Percentiles rank a stretch among this genome's conserved stretches.
phyloP scores from a whole-genome alignment of 2,797 vertebrate species.

The Phalloptychus januarius region DNA sequence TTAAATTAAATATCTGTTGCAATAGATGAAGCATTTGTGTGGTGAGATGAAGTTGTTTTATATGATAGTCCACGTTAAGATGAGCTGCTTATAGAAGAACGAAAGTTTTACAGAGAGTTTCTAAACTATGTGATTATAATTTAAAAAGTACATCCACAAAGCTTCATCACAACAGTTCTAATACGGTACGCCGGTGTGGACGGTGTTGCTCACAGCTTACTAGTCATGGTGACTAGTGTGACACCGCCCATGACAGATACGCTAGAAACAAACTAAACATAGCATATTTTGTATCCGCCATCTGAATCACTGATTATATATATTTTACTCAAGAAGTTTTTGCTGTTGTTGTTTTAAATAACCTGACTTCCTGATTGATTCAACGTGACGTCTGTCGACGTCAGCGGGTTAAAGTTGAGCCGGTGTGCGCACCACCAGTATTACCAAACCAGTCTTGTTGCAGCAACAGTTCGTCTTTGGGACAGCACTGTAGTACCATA shows the following conservation, averaged over 20 bases:
- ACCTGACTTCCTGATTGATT: background rate
- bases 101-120: too few relatives aligned
- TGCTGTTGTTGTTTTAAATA: background rate
- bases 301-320: background rate
- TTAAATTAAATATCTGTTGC: too few relatives aligned
- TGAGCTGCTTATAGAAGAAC: too few relatives aligned
- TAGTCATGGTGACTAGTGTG: too few relatives aligned
- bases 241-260: background rate
- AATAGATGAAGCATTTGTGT: too few relatives aligned
- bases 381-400: conserved; percentile 64
- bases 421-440: background rate
- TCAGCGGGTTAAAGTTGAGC: conserved; percentile 67
- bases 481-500: background rate
- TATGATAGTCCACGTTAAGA: too few relatives aligned
- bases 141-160: too few relatives aligned
- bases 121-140: too few relatives aligned
- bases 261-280: background rate
- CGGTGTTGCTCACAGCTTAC: background rate
- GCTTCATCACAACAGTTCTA: too few relatives aligned
- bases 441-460: conserved; percentile 20
- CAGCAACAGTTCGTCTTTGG: background rate
- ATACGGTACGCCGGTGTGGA: too few relatives aligned
- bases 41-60: too few relatives aligned
- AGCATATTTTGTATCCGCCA: background rate
- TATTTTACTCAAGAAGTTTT: background rate